Evolutionary conservation across 2,888 invertebrate species (phyloP), one percentile per base, ranked within the genome.

Genomic region (Eilema depressum): DNA sequence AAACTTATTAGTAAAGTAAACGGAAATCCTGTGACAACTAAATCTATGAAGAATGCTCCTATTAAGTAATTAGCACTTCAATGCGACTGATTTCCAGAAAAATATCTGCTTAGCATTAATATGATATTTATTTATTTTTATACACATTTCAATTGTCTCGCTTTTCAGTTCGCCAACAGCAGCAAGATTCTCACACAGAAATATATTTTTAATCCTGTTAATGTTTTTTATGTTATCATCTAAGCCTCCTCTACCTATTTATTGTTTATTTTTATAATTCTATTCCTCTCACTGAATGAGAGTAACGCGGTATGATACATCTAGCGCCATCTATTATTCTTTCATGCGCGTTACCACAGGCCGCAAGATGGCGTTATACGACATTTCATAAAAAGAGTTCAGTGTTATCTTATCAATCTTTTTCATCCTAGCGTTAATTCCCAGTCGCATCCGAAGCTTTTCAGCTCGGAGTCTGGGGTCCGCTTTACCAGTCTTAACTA

Each of bases 31-130:
- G 96, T 99, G 28, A 96, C 95, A 62, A 97, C 97, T 81, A 97
- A 97, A 90, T 96, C 96, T 68, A 96, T 99, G 91, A 97, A 96
- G 86, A 97, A 97, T 90, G 98, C 97, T 78, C 97, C 98, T 33
- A 98, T 99, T 78, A 98, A 98, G 96, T 99, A 89, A 87, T 69
- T 70, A 26, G 65, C 59, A 61, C 20, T 37, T 69, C 14, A 59
- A 71, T 79, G 67, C 69, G 69, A 69, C 73, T 61, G 73, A 68
- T 77, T 71, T 63, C 37, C 20, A 25, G 25, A 26, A 8, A 63
- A n/a, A 61, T n/a, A 41, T 68, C 20, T 61, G 25, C 57, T 37
- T 41, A 56, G 20, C 41, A 23, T 33, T 63, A 25, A 57, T 71
- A 68, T 74, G 73, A 56, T 68, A 33, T 71, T 69, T 47, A 33